Conservation (phyloP, 2,888 invertebrate genomes). For the Pterostichus madidus region DNA sequence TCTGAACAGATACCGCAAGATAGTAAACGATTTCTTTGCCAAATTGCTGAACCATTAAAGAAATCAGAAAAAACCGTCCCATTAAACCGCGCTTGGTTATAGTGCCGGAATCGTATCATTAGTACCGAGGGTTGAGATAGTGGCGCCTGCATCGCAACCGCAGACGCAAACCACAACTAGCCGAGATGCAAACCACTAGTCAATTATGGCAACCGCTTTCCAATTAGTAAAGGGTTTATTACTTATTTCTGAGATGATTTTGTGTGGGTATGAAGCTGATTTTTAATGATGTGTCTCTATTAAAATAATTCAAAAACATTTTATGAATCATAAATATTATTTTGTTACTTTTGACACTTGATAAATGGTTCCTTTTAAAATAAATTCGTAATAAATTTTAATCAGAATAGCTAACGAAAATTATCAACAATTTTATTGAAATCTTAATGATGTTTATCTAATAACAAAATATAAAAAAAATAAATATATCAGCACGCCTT, state of each 20-base stretch:
- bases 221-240: conserved; percentile 20
- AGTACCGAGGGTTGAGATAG: conserved; percentile 43
- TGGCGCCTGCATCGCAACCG: conserved; percentile 51
- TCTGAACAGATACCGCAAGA: conserved; percentile 29
- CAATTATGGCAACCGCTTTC: conserved; percentile 18
- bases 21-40: conserved; percentile 54
- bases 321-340: conserved; percentile 8
- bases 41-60: conserved; percentile 55
- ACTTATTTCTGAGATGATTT: not conserved
- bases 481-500: too few relatives aligned
- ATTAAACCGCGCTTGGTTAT: not conserved
- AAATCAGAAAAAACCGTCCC: conserved; percentile 49
- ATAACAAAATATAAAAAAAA: too few relatives aligned
- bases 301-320: not conserved
- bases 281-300: not conserved
- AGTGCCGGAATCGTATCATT: conserved; percentile 48
- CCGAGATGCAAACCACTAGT: conserved; percentile 21
- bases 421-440: too few relatives aligned
- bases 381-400: too few relatives aligned
- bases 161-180: conserved; percentile 11
- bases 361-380: not conserved
- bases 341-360: not conserved
- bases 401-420: too few relatives aligned
- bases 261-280: not conserved
- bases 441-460: too few relatives aligned